Evolutionary conservation across 2,888 invertebrate species (phyloP), one percentile per base, ranked within the genome.

Genomic region (Tinea pellionella): DNA sequence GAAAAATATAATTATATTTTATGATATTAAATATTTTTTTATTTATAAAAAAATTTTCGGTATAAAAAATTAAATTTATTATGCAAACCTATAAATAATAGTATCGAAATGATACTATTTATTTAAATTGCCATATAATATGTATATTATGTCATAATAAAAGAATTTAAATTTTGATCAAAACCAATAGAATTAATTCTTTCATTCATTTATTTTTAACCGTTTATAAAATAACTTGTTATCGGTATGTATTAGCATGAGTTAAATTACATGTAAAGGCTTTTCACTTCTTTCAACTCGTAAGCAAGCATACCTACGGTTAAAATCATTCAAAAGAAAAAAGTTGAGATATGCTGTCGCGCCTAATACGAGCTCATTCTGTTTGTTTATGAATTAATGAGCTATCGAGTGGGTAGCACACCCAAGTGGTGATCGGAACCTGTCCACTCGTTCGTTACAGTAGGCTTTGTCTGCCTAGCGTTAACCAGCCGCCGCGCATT

Each of bases 401-500:
- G 16, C 55, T 55, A 4, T 58, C 12, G 42, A 59, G 69, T 73
- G 71, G 71, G 73, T 74, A 77, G 80, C 82, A 74, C 81, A 75
- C 75, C 79, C 78, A 79, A 74, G 80, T 76, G 59, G 80, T 73
- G 71, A 75, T 75, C 71, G 72, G 75, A 81, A 82, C 83, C 84
- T 74, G 85, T 82, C 78, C 41, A 47, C 16, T 18, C 2, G 56
- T 24, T 56, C 56, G 56, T 58, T 58, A 58, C 13, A 32, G 37
- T 29, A 13, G 37, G 11, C 29, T 13, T 55, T 18, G 30, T 78
- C 78, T 3, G 72, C 70, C 72, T 75, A 79, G 80, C 80, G 82
- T 79, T 80, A 82, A 82, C 79, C 83, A 77, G 74, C 78, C 73
- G 69, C 64, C 71, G 75, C 69, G 78, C 86, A 85, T 84, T 82